Conservation (phyloP, 1,140 invertebrate species). For the Meloidogyne exigua region DNA sequence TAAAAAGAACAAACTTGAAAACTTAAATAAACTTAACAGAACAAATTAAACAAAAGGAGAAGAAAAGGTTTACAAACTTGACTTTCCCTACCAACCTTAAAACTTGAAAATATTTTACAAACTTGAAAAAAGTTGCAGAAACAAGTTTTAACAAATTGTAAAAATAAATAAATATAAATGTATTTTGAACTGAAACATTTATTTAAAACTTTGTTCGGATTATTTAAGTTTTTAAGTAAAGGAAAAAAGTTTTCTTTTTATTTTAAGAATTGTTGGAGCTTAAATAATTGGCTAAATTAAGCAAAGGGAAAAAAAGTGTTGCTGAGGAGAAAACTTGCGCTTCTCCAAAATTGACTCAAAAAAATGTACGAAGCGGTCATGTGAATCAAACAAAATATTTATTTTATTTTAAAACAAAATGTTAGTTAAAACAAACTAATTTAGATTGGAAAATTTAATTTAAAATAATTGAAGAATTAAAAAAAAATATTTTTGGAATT, state of each 20-base stretch:
- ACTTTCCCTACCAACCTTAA: no score
- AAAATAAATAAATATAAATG: neutral
- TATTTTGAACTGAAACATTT: neutral
- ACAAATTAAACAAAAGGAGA: no score
- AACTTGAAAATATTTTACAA: no score
- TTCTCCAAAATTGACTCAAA: neutral
- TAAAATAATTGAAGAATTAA: neutral
- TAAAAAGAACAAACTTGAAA: no score
- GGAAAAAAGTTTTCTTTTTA: neutral
- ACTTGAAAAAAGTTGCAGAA: no score
- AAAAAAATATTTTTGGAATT: neutral
- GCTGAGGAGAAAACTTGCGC: neutral
- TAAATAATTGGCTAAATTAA: conserved; percentile 1
- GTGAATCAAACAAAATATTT: neutral
- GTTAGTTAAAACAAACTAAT: neutral
- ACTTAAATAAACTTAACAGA: no score
- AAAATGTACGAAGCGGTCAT: neutral
- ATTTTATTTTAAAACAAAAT: no score
- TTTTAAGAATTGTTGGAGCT: neutral
- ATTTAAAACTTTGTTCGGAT: neutral
- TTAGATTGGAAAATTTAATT: neutral
- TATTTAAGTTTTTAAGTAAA: neutral
- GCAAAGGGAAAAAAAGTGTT: neutral
- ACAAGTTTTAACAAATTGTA: no score
- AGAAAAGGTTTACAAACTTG: no score